Evolutionary conservation across 2,797 vertebrate species (phyloP), one percentile per base, ranked within the genome.

Genomic region (Passerculus sandwichensis): DNA sequence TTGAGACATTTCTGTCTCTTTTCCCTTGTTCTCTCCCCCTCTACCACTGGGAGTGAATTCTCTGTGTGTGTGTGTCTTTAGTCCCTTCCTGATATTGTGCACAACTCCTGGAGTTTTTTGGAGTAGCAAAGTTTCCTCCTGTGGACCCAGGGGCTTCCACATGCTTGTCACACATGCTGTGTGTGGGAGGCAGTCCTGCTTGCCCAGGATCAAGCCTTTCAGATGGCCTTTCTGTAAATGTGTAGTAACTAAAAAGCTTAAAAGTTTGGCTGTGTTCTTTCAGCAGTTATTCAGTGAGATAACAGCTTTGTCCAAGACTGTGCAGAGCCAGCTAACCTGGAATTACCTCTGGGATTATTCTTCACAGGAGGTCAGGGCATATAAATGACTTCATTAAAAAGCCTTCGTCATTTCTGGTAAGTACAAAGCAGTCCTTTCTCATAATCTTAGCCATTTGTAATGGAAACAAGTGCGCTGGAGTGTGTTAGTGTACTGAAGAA

Each of bases 81-180:
- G 21, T 62, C 27, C n/a, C 8, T 79, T 72, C 9, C 36, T 80
- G 44, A 62, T 67, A 18, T 27, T 85, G 42, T 67, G 26, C 13
- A 21, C 0, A 1, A 23, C 34, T 42, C 40, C 57, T 42, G 32
- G 8, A 17, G 2, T 15, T 8, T 25, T 25, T 54, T 44, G 15
- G 17, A 75, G 40, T 54, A 13, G 44, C 17, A 87, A 30, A 4
- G 53, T 17, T 12, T 25, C 7, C 22, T 62, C 12, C 61, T 72
- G 26, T 88, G 45, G n/a, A 86, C 4, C 13, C 56, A 69, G 10
- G 6, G 11, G 3, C 18, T 79, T 51, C 11, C 8, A 32, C 12
- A 10, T 19, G 10, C 15, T 70, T 76, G 18, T 66, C 23, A 32
- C 30, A 23, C 22, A 19, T 32, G 19, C 48, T 1, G 0, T 32